Percentiles rank a stretch among this genome's conserved stretches.
Conservation (phyloP, 2,113 vertebrate species). For the Sorex araneus region DNA sequence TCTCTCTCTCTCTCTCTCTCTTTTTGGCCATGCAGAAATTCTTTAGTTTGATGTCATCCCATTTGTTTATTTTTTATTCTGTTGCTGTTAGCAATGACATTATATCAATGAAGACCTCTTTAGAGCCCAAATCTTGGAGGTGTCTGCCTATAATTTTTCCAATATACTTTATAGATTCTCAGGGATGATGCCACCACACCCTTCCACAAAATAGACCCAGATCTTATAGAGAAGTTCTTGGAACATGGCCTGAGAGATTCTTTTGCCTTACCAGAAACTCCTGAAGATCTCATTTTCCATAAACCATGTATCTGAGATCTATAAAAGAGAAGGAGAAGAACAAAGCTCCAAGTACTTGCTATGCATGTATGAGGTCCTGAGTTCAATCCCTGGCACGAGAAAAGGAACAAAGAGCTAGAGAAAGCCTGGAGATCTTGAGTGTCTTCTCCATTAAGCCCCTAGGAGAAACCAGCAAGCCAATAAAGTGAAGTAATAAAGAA, state of each 20-base stretch:
- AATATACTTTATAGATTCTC: no score
- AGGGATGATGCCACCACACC: neutral
- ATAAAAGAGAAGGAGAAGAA: constrained; percentile 31
- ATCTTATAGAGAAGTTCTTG: constrained; percentile 18
- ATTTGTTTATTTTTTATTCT: no score
- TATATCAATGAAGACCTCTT: no score
- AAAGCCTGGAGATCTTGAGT: neutral
- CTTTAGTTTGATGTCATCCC: no score
- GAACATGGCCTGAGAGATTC: neutral
- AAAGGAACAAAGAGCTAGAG: neutral
- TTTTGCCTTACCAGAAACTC: constrained; percentile 47
- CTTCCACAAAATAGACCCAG: constrained; percentile 8
- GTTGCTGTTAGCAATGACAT: no score
- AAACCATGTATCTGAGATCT: neutral
- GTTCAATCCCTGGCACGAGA: neutral
- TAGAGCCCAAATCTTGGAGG: no score
- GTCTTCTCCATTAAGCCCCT: neutral
- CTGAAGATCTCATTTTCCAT: neutral
- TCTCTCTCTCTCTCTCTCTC: no score
- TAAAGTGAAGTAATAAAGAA: constrained; percentile 10
- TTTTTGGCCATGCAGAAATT: no score
- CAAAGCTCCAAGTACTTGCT: neutral
- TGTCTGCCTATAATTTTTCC: no score
- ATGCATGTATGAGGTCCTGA: neutral
- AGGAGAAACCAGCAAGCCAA: no score